These are phyloP conservation scores for Macrosiphum euphorbiae DNA, from an alignment of 2,888 invertebrate genomes.

Conservation along the genomic window DNA sequence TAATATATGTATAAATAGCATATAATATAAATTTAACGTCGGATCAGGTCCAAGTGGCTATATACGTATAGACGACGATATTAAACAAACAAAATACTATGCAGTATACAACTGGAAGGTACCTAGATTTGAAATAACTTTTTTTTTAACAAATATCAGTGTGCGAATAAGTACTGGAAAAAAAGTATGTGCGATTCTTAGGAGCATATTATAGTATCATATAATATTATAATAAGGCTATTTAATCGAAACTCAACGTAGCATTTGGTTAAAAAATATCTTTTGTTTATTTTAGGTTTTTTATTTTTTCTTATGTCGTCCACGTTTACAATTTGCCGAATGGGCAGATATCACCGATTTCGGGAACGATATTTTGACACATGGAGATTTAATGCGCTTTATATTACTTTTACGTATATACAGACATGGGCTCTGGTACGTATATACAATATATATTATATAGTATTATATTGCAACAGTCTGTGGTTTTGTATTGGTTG, in stretches of 20 bases:
- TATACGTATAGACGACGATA: neutral
- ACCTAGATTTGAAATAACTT: neutral
- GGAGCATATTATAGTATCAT: neutral
- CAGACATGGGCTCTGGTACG: neutral
- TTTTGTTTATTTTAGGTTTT: conserved; percentile 20
- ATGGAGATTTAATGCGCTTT: conserved; percentile 58
- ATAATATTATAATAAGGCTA: neutral
- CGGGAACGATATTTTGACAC: conserved; percentile 51
- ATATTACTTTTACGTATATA: conserved; percentile 49
- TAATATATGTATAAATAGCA: neutral
- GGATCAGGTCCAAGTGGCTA: neutral
- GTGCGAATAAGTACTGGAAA: neutral
- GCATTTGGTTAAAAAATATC: conserved; percentile 30
- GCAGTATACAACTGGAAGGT: neutral
- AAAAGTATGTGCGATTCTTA: neutral
- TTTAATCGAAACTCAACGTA: neutral
- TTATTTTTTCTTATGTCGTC: neutral
- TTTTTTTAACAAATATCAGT: neutral
- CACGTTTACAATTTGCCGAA: conserved; percentile 37
- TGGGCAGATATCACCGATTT: conserved; percentile 41
- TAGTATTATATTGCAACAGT: conserved; percentile 44
- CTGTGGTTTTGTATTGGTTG: conserved; percentile 56
- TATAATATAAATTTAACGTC: neutral
- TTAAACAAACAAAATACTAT: neutral
- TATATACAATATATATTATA: conserved; percentile 39